These are phyloP conservation scores for Erynnis tages DNA, from an alignment of 2,888 invertebrate species.

Conservation along the genomic window DNA sequence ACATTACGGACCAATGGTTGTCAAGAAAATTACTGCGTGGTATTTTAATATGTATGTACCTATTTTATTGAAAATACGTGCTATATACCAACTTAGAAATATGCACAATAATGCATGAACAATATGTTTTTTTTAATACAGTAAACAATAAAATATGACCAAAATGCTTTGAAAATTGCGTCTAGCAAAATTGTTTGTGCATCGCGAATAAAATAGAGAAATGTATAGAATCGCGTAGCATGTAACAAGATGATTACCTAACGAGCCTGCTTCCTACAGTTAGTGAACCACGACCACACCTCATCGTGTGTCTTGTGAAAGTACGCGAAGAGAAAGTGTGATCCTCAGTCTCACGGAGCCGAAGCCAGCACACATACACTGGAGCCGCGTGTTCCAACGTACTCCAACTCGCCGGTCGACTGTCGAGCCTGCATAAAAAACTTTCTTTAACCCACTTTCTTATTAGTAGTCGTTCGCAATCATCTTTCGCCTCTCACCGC, in stretches of 20 bases:
- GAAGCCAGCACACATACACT: constrained; percentile 52
- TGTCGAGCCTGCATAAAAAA: constrained; percentile 69
- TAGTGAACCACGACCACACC: constrained; percentile 72
- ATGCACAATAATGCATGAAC: no score
- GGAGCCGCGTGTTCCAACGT: constrained; percentile 54
- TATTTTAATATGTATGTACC: no score
- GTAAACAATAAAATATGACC: no score
- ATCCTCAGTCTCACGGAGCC: constrained; percentile 44
- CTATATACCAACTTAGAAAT: no score
- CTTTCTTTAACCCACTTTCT: constrained; percentile 82
- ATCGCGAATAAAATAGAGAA: constrained; percentile 1
- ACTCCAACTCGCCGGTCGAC: constrained; percentile 63
- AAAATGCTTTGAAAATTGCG: no score
- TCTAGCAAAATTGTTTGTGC: no score
- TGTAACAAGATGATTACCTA: constrained; percentile 42
- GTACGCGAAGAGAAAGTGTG: constrained; percentile 80
- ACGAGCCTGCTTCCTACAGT: constrained; percentile 48
- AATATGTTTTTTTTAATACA: no score
- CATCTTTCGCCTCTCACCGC: constrained; percentile 72
- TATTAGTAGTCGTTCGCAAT: constrained; percentile 49
- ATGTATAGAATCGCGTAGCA: constrained; percentile 11
- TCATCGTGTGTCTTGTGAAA: constrained; percentile 69
- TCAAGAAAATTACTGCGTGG: no score
- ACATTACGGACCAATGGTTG: not conserved
- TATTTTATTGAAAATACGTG: no score